Conservation (phyloP, 1,140 invertebrate species). For the Diuraphis noxia region DNA sequence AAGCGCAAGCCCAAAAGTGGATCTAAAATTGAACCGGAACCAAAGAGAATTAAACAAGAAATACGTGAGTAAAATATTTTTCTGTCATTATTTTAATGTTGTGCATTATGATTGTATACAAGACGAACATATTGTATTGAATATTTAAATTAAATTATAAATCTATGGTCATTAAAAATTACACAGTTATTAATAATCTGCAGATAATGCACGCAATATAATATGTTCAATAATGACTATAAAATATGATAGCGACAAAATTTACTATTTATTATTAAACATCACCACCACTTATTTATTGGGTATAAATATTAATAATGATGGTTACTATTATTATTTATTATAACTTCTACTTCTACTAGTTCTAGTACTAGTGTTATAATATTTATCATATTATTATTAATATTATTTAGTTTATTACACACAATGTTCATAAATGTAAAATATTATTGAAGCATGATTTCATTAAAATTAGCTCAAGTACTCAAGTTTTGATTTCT, state of each 20-base stretch:
- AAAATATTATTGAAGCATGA: background rate
- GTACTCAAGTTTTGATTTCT: background rate
- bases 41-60: slow-evolving; percentile 43
- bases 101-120: background rate
- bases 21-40: slow-evolving; percentile 29
- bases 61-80: slow-evolving; percentile 38
- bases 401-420: too few relatives aligned
- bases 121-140: background rate
- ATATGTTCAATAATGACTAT: background rate
- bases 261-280: slow-evolving; percentile 13
- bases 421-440: background rate
- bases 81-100: background rate
- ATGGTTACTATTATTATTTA: background rate
- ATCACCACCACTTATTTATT: background rate
- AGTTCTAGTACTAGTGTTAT: background rate
- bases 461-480: background rate
- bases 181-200: background rate
- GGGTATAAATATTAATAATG: background rate
- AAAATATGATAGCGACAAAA: slow-evolving; percentile 19
- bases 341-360: too few relatives aligned
- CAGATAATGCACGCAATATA: background rate
- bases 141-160: background rate
- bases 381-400: too few relatives aligned
- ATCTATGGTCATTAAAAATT: slow-evolving; percentile 23
- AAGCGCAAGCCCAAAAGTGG: slow-evolving; percentile 57